A percentile compares a stretch with the other conserved stretches of the same genome.
phyloP scores from a whole-genome alignment of 2,113 vertebrate species.

The Tyrannus savana region DNA sequence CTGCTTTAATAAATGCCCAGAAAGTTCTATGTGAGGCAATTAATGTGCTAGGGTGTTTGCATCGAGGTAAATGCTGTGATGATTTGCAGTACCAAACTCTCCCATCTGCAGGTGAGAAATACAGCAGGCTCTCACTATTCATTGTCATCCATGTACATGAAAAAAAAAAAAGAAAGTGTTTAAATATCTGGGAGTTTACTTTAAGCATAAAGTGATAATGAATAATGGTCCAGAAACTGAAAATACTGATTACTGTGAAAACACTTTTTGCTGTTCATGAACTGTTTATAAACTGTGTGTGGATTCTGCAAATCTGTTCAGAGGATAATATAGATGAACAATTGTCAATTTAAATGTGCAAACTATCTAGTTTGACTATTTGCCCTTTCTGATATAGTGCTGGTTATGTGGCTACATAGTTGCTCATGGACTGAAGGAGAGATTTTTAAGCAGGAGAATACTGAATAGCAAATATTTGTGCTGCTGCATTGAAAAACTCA shows the following conservation, averaged over 20 bases:
- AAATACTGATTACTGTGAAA: not conserved
- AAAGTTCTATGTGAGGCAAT: not conserved
- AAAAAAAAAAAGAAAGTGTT: not conserved
- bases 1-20: not conserved
- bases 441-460: constrained; percentile 33
- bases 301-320: not conserved
- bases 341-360: constrained; percentile 22
- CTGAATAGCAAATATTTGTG: constrained; percentile 52
- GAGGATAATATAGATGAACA: not conserved
- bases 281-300: not conserved
- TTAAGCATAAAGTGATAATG: not conserved
- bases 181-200: not conserved
- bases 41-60: not conserved
- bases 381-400: not conserved
- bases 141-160: not conserved
- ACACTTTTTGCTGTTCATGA: not conserved
- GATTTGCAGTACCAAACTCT: not conserved
- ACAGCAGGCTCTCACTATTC: not conserved
- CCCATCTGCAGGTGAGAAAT: not conserved
- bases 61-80: not conserved
- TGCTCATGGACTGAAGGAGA: not conserved
- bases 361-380: not conserved
- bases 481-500: constrained; percentile 46
- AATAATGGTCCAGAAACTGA: not conserved
- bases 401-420: not conserved